Conservation (phyloP, 2,888 invertebrate species). For the Campoletis raptor region DNA sequence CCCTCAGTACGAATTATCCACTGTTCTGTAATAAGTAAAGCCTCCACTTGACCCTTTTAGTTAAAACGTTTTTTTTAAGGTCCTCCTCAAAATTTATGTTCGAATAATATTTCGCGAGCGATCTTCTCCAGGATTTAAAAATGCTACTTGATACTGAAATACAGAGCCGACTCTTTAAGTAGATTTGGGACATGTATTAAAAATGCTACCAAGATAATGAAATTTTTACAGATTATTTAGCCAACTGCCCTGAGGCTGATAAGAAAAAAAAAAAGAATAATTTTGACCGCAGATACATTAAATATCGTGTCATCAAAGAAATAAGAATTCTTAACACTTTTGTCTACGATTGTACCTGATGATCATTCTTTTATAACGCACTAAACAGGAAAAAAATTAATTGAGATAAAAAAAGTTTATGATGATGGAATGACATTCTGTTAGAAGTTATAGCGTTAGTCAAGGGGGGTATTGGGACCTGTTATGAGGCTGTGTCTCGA, state of each 20-base stretch:
- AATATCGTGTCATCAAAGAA: too few relatives aligned
- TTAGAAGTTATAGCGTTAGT: background rate
- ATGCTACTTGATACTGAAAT: background rate
- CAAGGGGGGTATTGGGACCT: background rate
- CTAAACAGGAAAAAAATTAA: background rate
- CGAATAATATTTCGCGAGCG: background rate
- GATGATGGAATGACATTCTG: background rate
- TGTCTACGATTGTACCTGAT: too few relatives aligned
- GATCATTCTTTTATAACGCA: too few relatives aligned
- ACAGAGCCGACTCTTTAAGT: too few relatives aligned
- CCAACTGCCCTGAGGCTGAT: background rate
- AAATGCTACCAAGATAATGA: too few relatives aligned
- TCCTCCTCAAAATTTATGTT: background rate
- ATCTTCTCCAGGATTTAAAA: background rate
- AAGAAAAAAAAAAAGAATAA: too few relatives aligned
- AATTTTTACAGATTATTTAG: background rate
- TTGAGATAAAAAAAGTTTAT: background rate
- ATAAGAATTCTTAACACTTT: too few relatives aligned
- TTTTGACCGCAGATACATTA: too few relatives aligned
- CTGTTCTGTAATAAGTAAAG: constrained; percentile 16
- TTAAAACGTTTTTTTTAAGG: background rate
- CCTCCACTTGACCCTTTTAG: constrained; percentile 21
- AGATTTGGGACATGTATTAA: too few relatives aligned
- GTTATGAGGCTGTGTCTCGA: background rate
- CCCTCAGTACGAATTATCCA: constrained; percentile 30